A percentile compares a stretch with the other conserved stretches of the same genome.
Evolutionary conservation across 1,140 invertebrate species (phyloP).

Genomic region (Drosophila repleta): DNA sequence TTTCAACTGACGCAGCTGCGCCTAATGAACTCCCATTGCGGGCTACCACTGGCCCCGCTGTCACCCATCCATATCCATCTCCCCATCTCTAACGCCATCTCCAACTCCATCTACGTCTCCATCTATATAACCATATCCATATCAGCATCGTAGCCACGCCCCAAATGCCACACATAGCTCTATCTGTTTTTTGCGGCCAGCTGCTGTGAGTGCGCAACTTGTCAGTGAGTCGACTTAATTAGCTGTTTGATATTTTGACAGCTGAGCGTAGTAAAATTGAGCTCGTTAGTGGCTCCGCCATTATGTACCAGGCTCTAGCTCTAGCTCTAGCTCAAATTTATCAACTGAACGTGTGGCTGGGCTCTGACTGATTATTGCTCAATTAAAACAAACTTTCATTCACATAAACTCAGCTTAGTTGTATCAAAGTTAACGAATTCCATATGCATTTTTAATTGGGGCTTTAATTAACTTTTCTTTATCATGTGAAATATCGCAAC

Average conservation of each 20-base stretch:
- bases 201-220: conserved; percentile 25
- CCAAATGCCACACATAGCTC: conserved; percentile 16
- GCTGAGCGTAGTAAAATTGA: conserved; percentile 40
- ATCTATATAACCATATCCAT: conserved; percentile 11
- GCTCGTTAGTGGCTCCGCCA: conserved; percentile 64
- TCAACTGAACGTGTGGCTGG: not conserved
- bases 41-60: conserved; percentile 23
- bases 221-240: conserved; percentile 60
- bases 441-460: no score
- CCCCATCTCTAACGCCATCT: conserved; percentile 13
- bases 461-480: no score
- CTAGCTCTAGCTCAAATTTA: not conserved
- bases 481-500: no score
- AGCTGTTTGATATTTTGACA: conserved; percentile 66
- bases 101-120: conserved; percentile 17
- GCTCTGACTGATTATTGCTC: conserved; percentile 13
- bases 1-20: conserved; percentile 57
- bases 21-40: conserved; percentile 71
- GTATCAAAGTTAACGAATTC: no score
- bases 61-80: conserved; percentile 26
- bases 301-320: no score
- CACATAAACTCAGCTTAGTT: no score
- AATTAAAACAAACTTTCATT: not conserved
- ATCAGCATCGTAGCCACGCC: conserved; percentile 2
- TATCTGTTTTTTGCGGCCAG: conserved; percentile 35